phyloP scores from a whole-genome alignment of 2,113 vertebrate genomes.

The Nasalis larvatus region DNA sequence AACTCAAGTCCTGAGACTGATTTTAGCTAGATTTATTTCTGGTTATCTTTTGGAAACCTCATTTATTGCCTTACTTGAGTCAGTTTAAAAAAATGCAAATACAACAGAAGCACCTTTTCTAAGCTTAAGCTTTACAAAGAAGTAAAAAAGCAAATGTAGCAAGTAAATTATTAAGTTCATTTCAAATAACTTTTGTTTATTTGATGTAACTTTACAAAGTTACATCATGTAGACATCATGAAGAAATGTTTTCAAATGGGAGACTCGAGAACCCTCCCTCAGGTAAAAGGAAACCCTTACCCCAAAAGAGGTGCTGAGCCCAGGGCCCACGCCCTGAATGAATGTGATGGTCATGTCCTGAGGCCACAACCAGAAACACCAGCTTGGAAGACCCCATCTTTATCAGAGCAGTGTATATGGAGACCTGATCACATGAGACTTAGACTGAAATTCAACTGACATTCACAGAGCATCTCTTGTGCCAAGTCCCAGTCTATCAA shows the following conservation, averaged over 20 bases:
- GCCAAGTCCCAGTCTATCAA: neutral
- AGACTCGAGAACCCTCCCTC: neutral
- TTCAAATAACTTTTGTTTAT: neutral
- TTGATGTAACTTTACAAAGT: neutral
- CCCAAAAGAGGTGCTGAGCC: neutral
- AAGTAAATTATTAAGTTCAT: constrained; percentile 28
- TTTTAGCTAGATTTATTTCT: neutral
- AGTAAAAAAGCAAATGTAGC: neutral
- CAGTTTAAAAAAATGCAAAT: neutral
- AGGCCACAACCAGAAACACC: neutral
- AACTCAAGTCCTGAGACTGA: neutral
- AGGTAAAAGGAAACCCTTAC: neutral
- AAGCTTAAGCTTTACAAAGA: neutral
- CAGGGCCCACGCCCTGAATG: neutral
- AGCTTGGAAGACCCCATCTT: neutral
- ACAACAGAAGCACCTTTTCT: neutral
- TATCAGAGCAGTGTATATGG: neutral
- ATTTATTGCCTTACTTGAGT: neutral
- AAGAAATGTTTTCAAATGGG: neutral
- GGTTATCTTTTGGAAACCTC: neutral
- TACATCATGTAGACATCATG: neutral
- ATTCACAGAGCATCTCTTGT: neutral
- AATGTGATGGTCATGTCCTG: neutral
- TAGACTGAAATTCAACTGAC: neutral
- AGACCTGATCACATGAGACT: neutral